A percentile compares a stretch with the other conserved stretches of the same genome.
Evolutionary conservation across 2,797 vertebrate species (phyloP).

Genomic region (Lindbergichthys nudifrons): DNA sequence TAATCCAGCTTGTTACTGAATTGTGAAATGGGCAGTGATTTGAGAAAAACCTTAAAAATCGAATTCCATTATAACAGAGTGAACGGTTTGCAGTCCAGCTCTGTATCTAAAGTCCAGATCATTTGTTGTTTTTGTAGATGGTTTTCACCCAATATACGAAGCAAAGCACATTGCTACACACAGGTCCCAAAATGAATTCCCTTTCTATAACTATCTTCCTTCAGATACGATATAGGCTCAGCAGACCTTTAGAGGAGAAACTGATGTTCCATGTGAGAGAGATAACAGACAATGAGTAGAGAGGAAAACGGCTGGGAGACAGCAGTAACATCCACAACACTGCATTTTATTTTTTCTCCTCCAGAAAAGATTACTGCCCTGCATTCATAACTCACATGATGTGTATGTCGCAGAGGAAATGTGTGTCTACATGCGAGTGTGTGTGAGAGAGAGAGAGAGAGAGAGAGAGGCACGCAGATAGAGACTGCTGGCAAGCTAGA

Average conservation of each 20-base stretch:
- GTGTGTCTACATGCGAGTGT: slow-evolving; percentile 15
- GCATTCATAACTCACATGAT: slow-evolving; percentile 74
- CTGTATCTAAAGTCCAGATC: slow-evolving; percentile 1
- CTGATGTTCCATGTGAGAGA: slow-evolving; percentile 30
- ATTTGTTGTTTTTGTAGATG: neutral
- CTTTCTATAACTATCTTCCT: neutral
- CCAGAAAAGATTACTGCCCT: slow-evolving; percentile 71
- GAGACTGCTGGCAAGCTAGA: slow-evolving; percentile 68
- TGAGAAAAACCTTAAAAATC: slow-evolving; percentile 6
- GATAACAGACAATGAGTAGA: neutral
- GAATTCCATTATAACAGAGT: neutral
- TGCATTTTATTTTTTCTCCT: slow-evolving; percentile 62
- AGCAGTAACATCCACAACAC: slow-evolving; percentile 58
- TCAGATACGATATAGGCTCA: slow-evolving; percentile 1
- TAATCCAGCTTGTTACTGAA: neutral
- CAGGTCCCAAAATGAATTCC: slow-evolving; percentile 1
- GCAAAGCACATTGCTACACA: slow-evolving; percentile 1
- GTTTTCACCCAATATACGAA: neutral
- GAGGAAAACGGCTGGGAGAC: slow-evolving; percentile 45
- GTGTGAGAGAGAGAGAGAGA: neutral
- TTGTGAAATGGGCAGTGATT: neutral
- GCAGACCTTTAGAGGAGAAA: slow-evolving; percentile 19
- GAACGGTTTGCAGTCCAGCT: neutral
- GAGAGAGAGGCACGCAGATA: slow-evolving; percentile 29
- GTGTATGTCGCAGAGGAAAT: slow-evolving; percentile 15